Evolutionary conservation across 2,113 vertebrate genomes (phyloP), one percentile per base, ranked within the genome.

Genomic region (Meleagris gallopavo): DNA sequence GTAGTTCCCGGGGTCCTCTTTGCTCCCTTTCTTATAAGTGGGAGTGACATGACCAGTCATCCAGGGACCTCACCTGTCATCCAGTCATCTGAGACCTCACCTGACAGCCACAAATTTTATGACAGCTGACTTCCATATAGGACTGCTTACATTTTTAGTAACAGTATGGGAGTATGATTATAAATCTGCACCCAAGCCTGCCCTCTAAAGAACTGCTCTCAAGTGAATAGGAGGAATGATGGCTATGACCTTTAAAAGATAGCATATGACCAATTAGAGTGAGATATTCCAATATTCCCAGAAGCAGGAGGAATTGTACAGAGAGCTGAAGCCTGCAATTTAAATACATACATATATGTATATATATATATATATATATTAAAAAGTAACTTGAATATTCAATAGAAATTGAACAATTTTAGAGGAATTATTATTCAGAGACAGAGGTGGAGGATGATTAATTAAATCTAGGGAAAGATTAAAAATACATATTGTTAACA

Each of bases 201-300:
- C 82, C 93, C 93, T 94, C 92, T 94, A 64, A 87, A 83, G 45
- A 88, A 74, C 36, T 83, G 13, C 45, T 94, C 61, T 92, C 41
- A 83, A 91, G 60, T 83, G 85, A 88, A 60, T 52, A 83, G 85
- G 75, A 86, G 67, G 60, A 95, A 87, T 93, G 87, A 94, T 91
- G 82, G 60, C 50, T 73, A 87, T 95, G 91, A 94, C 94, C 91
- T 95, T 96, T 96, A 71, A 83, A 66, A 87, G 34, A 64, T 54
- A 89, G 41, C 55, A 50, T 88, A 89, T 66, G 82, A 92, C 89
- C 91, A 93, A 76, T 89, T 94, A 96, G 32, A 60, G 54, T 89
- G 80, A 84, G 72, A 76, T 89, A 92, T 82, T 60, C 78, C 78
- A 54, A 76, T 79, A 52, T 45, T 94, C 50, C 74, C 45, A 46